Evolutionary conservation across 1,140 invertebrate species (phyloP).

Genomic region (Tetragnatha versicolor): DNA sequence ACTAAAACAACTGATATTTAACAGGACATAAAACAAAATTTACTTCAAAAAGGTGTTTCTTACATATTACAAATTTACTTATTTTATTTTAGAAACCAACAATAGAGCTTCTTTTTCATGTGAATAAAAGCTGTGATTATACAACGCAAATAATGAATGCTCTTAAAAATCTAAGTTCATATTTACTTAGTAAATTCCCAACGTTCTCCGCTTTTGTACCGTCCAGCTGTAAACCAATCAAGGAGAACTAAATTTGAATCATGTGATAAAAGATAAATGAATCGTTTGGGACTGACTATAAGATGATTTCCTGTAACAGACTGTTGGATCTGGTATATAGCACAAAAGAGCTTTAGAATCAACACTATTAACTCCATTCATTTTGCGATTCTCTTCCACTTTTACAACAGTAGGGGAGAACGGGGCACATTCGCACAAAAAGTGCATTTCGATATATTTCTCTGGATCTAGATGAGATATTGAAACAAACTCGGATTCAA

Average conservation of each 20-base stretch:
- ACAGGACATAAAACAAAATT: too few relatives aligned
- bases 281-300: constrained; percentile 43
- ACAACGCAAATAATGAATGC: background rate
- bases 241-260: constrained; percentile 42
- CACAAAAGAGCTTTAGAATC: constrained; percentile 23
- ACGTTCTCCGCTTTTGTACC: constrained; percentile 37
- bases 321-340: constrained; percentile 48
- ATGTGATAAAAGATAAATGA: background rate
- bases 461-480: too few relatives aligned
- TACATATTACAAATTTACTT: too few relatives aligned
- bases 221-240: constrained; percentile 52
- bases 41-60: too few relatives aligned
- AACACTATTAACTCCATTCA: constrained; percentile 7
- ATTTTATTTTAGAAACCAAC: background rate
- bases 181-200: constrained; percentile 49
- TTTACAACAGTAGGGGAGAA: constrained; percentile 44
- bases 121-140: background rate
- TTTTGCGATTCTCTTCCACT: constrained; percentile 25
- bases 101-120: background rate
- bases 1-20: too few relatives aligned
- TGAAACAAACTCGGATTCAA: too few relatives aligned
- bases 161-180: background rate
- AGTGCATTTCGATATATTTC: too few relatives aligned
- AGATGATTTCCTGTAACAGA: constrained; percentile 39
- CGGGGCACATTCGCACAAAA: too few relatives aligned